Base-by-base conservation (phyloP, 1,140 invertebrate species). In the Scaptomyza graminum region DNA sequence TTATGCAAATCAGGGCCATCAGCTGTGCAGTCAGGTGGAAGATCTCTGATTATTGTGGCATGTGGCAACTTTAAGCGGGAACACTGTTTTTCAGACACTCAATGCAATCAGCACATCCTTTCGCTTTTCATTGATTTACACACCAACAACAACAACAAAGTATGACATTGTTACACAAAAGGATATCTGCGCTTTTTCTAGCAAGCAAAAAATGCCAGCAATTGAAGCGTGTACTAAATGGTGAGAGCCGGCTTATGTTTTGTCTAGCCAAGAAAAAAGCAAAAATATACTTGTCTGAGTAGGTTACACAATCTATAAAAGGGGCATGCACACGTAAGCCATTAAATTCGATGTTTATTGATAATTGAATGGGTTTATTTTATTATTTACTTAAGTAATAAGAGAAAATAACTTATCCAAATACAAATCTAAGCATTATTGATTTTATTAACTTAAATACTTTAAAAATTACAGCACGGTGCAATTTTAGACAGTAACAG, bases 1-100 rank as follows among this genome's bases (percentile, higher is more conserved):
- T 76, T 87, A 87, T 87, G 83, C 79, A 87, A 87, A 88, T 88
- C 67, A 64, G 57, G 49, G 46, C 65, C 31, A 65, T 15, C 80
- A 73, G 37, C 59, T 78, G 74, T 68, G 62, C 83, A 88, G 56
- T 68, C 83, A 82, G 74, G 67, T 66, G 79, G 70, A 87, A 83
- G 71, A 87, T 83, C 67, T 73, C 71, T 52, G 79, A 88, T 88
- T 79, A 82, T 88, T 83, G 75, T 50, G 37, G n/a, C 37, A 8
- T 72, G 31, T 31, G 54, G 60, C 64, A 60, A 46, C 34, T 63
- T 59, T 16, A 39, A 13, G 43, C 34, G 12, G 5, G 22, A 44
- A 46, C 4, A n/a, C 6, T 43, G 2, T 9, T 9, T 3, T n/a
- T n/a, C 41, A 8, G 39, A 18, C 52, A 51, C 46, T 9, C 25